Percentiles rank a stretch among this genome's conserved stretches.
phyloP scores from a whole-genome alignment of 2,113 vertebrate species.

The Scartelaos histophorus region DNA sequence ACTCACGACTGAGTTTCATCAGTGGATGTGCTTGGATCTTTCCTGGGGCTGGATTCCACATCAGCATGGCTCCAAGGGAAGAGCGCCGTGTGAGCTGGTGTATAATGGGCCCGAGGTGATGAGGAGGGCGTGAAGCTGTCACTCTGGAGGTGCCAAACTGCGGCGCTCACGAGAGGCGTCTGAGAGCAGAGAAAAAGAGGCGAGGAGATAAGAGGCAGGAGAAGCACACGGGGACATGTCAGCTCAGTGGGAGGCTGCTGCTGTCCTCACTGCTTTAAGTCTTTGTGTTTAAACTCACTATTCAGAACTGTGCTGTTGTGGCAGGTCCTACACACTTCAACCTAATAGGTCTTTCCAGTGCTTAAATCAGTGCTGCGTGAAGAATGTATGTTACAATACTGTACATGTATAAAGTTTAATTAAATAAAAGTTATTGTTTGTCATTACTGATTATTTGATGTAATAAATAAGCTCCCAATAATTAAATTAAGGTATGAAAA shows the following conservation, averaged over 20 bases:
- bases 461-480: not conserved
- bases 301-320: not conserved
- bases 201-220: constrained; percentile 28
- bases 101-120: constrained; percentile 37
- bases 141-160: constrained; percentile 50
- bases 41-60: constrained; percentile 29
- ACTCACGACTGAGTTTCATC: constrained; percentile 18
- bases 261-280: constrained; percentile 39
- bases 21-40: constrained; percentile 17
- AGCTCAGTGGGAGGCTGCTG: constrained; percentile 29
- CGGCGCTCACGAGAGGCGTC: constrained; percentile 32
- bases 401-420: constrained; percentile 4
- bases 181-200: constrained; percentile 9
- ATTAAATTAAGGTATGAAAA: not conserved
- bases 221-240: constrained; percentile 26
- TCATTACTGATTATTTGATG: not conserved
- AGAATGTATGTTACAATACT: constrained; percentile 29
- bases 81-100: constrained; percentile 18
- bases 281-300: constrained; percentile 32
- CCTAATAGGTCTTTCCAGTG: not conserved
- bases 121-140: constrained; percentile 44
- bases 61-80: constrained; percentile 11
- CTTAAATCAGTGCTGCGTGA: not conserved
- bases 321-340: not conserved
- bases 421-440: not conserved